A percentile compares a stretch with the other conserved stretches of the same genome.
phyloP scores from a whole-genome alignment of 2,888 invertebrate genomes.

The Diploptera punctata region DNA sequence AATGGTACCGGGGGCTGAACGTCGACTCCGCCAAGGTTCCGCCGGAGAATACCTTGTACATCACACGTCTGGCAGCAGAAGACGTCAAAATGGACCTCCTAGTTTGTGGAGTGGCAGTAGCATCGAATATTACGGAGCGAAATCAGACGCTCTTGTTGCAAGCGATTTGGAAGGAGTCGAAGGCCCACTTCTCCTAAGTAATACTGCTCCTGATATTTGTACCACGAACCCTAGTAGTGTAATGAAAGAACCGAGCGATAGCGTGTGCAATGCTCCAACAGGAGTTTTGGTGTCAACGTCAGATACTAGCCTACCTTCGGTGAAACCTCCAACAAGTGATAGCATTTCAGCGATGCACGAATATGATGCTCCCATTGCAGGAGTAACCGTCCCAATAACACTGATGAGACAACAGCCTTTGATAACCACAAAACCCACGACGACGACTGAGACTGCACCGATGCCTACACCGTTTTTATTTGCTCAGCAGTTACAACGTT shows the following conservation, averaged over 20 bases:
- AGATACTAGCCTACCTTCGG: neutral
- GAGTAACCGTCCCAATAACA: conserved; percentile 43
- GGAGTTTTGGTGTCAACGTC: neutral
- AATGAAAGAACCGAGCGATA: neutral
- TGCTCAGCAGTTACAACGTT: conserved; percentile 37
- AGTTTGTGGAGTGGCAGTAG: conserved; percentile 54
- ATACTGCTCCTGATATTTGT: conserved; percentile 59
- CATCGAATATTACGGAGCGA: conserved; percentile 54
- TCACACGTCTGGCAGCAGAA: conserved; percentile 44
- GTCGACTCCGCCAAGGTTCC: conserved; percentile 61
- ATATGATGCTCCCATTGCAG: conserved; percentile 33
- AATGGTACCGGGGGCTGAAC: conserved; percentile 65
- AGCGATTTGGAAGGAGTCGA: conserved; percentile 52
- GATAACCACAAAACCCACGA: conserved; percentile 5
- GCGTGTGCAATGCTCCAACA: conserved; percentile 4
- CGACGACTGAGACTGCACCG: conserved; percentile 16
- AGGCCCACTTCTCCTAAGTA: conserved; percentile 55
- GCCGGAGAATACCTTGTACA: conserved; percentile 61
- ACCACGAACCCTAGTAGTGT: conserved; percentile 51
- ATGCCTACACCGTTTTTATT: conserved; percentile 40
- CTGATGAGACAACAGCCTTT: conserved; percentile 34
- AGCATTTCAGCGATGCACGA: conserved; percentile 12
- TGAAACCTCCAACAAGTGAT: neutral
- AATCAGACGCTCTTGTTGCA: conserved; percentile 58
- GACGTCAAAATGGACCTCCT: conserved; percentile 37